These are phyloP conservation scores for Drosophila oshimai DNA, from an alignment of 1,140 invertebrate species.

Conservation along the genomic window DNA sequence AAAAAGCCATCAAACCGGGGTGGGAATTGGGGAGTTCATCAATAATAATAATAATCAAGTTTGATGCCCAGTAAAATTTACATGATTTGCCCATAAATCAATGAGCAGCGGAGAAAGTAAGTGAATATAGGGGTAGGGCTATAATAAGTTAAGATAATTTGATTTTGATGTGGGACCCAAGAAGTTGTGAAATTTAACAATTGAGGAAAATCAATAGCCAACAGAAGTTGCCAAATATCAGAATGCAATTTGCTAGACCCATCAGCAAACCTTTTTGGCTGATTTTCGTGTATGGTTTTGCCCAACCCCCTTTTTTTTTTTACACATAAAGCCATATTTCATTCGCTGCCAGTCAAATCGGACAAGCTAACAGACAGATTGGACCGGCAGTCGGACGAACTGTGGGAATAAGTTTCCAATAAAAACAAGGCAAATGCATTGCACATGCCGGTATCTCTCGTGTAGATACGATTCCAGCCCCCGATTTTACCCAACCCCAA, in stretches of 20 bases:
- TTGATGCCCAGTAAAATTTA: conserved; percentile 62
- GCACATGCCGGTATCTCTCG: conserved; percentile 23
- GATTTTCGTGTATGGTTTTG: conserved; percentile 51
- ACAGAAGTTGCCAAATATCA: conserved; percentile 69
- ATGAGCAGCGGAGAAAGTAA: conserved; percentile 20
- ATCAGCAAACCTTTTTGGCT: conserved; percentile 39
- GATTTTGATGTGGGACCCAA: conserved; percentile 17
- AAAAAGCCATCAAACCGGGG: conserved; percentile 54
- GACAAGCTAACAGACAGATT: conserved; percentile 75
- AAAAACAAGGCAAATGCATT: conserved; percentile 40
- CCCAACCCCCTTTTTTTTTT: not conserved
- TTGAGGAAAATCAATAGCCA: conserved; percentile 66
- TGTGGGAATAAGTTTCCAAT: conserved; percentile 69
- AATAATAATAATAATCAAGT: conserved; percentile 62
- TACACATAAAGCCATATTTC: conserved; percentile 70
- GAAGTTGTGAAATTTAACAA: conserved; percentile 32
- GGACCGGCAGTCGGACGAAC: conserved; percentile 59
- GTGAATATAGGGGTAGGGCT: conserved; percentile 24
- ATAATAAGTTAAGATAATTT: conserved; percentile 33
- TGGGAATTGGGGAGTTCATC: conserved; percentile 49
- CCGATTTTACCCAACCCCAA: not conserved
- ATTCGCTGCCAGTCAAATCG: conserved; percentile 78
- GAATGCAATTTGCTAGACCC: conserved; percentile 74
- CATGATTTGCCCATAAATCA: conserved; percentile 75
- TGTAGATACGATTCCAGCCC: conserved; percentile 23